Conservation (phyloP, 2,888 invertebrate species). For the Eustalomyia histrio region DNA sequence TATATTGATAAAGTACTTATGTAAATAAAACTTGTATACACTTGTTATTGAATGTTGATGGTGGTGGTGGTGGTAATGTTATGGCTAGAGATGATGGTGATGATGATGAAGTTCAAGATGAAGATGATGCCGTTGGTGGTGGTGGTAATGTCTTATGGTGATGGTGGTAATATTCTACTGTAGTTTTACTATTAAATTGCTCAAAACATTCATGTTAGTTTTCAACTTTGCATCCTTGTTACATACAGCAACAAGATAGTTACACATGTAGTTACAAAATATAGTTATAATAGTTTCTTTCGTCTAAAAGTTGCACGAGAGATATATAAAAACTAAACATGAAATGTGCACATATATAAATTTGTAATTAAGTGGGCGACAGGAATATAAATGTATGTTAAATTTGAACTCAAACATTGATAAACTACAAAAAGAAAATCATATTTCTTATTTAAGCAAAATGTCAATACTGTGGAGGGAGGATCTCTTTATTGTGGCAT, state of each 20-base stretch:
- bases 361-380: constrained; percentile 65
- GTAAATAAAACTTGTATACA: constrained; percentile 51
- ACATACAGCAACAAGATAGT: constrained; percentile 18
- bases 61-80: constrained; percentile 13
- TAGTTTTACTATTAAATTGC: constrained; percentile 36
- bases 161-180: constrained; percentile 21
- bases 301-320: not conserved
- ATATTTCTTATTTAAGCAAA: constrained; percentile 13
- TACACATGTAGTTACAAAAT: constrained; percentile 48
- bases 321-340: constrained; percentile 39
- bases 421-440: constrained; percentile 45
- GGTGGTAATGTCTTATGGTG: constrained; percentile 36
- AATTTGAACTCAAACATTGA: constrained; percentile 54
- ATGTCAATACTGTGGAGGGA: not conserved
- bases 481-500: not conserved
- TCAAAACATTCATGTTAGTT: constrained; percentile 28
- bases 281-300: constrained; percentile 56
- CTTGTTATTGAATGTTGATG: constrained; percentile 46
- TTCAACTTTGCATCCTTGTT: constrained; percentile 26
- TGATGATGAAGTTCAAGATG: too few species aligned
- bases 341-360: constrained; percentile 32
- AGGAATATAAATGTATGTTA: constrained; percentile 61
- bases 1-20: constrained; percentile 54
- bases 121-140: constrained; percentile 29
- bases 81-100: constrained; percentile 2